Conservation (phyloP, 2,113 vertebrate genomes). For the Caracal caracal region DNA sequence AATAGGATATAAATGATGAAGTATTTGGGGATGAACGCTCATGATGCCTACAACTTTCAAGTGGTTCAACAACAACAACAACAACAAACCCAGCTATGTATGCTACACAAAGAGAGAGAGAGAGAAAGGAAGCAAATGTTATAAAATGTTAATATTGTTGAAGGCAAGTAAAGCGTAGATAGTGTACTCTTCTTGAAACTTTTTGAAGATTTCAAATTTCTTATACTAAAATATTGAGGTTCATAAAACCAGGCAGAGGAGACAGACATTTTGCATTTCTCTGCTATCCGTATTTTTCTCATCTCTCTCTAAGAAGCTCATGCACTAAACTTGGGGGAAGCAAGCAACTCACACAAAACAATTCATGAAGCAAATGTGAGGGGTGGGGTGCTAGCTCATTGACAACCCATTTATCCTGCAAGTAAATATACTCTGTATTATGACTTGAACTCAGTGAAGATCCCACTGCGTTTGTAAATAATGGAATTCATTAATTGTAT, state of each 20-base stretch:
- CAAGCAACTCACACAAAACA: not conserved
- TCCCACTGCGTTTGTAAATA: not conserved
- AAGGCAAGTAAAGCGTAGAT: not conserved
- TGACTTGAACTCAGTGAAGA: not conserved
- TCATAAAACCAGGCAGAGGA: not conserved
- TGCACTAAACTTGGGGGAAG: not conserved
- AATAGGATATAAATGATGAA: not conserved
- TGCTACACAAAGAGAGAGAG: fast-evolving
- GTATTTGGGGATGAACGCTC: not conserved
- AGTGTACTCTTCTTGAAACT: not conserved
- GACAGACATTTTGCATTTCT: not conserved
- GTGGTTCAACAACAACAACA: not conserved
- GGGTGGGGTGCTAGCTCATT: not conserved
- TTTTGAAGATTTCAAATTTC: constrained; percentile 7
- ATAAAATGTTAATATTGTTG: not conserved
- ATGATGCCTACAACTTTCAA: not conserved
- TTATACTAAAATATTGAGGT: not conserved
- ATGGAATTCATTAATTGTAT: not conserved
- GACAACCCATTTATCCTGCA: not conserved
- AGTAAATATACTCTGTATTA: constrained; percentile 18
- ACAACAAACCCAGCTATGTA: not conserved
- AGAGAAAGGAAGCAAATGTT: not conserved
- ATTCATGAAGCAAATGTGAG: not conserved
- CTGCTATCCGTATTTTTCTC: not conserved
- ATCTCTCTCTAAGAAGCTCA: not conserved